phyloP scores from a whole-genome alignment of 2,113 vertebrate species.

The Heloderma charlesbogerti region DNA sequence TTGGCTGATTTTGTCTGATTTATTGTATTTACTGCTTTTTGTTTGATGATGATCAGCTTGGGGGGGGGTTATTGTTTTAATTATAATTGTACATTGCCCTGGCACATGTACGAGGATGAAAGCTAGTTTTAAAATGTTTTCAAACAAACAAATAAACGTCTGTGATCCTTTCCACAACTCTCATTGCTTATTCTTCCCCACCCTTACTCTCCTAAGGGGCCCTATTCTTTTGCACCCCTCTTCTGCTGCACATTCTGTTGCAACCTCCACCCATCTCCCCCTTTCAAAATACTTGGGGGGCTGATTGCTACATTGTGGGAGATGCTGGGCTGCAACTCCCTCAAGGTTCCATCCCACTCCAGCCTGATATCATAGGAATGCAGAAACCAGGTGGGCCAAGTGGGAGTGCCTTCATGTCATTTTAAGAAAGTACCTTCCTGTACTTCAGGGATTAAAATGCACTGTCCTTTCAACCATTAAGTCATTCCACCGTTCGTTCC shows the following conservation, averaged over 20 bases:
- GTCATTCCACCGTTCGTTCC: neutral
- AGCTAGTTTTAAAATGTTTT: too few relatives aligned
- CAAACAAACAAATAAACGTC: too few relatives aligned
- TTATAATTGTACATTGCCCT: too few relatives aligned
- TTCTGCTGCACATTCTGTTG: neutral
- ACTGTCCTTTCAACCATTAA: neutral
- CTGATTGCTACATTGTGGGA: neutral
- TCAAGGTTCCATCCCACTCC: neutral
- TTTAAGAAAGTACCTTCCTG: neutral
- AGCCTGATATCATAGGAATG: neutral
- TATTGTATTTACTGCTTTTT: too few relatives aligned
- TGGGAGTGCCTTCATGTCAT: neutral
- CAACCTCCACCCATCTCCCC: neutral
- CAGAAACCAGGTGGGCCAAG: neutral
- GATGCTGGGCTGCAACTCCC: neutral
- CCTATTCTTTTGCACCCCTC: neutral
- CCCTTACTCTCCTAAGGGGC: too few relatives aligned
- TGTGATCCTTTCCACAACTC: neutral
- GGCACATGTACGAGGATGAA: too few relatives aligned
- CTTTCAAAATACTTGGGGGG: neutral
- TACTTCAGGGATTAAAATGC: neutral
- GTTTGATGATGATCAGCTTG: too few relatives aligned
- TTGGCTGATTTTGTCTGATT: too few relatives aligned
- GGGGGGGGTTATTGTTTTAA: too few relatives aligned
- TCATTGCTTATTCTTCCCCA: neutral